phyloP scores from a whole-genome alignment of 2,888 invertebrate genomes.

The Rotaria socialis region DNA sequence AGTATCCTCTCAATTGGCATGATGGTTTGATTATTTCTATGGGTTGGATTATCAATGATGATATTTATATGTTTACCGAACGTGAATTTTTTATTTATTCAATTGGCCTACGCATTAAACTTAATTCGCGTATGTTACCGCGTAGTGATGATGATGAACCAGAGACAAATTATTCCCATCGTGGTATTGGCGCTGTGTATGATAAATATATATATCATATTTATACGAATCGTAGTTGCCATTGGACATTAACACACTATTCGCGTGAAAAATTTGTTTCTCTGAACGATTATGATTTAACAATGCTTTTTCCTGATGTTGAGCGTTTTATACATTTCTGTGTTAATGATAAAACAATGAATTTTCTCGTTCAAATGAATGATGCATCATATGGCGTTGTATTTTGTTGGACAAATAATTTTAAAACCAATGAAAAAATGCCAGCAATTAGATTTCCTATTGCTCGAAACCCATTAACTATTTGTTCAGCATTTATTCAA shows the following conservation, averaged over 20 bases:
- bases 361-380: background rate
- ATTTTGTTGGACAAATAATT: background rate
- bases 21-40: background rate
- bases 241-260: background rate
- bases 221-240: background rate
- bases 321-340: background rate
- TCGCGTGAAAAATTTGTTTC: background rate
- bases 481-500: background rate
- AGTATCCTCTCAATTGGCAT: background rate
- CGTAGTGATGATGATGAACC: background rate
- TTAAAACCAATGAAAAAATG: background rate
- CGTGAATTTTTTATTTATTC: background rate
- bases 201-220: background rate
- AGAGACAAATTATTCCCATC: background rate
- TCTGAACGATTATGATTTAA: constrained; percentile 1
- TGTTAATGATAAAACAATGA: background rate
- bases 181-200: background rate
- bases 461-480: background rate
- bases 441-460: background rate
- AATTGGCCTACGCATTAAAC: no score
- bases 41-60: background rate
- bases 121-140: background rate
- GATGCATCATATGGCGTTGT: background rate
- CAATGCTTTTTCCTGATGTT: background rate
- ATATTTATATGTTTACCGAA: background rate